Conservation (phyloP, 2,113 vertebrate species). For the Morone saxatilis region DNA sequence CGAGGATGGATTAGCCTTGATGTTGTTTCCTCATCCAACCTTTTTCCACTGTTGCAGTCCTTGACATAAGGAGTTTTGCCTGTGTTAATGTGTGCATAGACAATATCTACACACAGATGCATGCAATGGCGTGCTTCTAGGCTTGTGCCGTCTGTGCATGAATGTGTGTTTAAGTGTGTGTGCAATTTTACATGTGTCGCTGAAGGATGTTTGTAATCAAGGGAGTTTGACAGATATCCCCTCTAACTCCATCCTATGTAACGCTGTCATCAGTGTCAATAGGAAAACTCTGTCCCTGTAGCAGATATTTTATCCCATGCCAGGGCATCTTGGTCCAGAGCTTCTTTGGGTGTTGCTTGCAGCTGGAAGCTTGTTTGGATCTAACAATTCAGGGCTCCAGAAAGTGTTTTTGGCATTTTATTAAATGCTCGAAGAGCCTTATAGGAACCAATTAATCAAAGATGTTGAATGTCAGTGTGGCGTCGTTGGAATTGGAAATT, state of each 20-base stretch:
- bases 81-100: constrained; percentile 5
- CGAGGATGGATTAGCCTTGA: constrained; percentile 65
- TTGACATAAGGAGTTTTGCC: constrained; percentile 36
- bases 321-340: constrained; percentile 46
- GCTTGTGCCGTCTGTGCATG: constrained; percentile 17
- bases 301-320: constrained; percentile 37
- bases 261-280: constrained; percentile 43
- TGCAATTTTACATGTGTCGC: constrained; percentile 30
- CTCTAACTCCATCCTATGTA: constrained; percentile 43
- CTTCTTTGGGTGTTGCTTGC: neutral
- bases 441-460: constrained; percentile 69
- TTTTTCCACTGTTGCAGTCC: constrained; percentile 59
- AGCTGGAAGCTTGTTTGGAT: constrained; percentile 43
- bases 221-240: constrained; percentile 47
- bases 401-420: constrained; percentile 24
- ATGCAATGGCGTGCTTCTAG: constrained; percentile 5
- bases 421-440: constrained; percentile 44
- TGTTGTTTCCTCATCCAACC: constrained; percentile 64
- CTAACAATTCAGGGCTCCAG: constrained; percentile 18
- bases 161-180: constrained; percentile 27
- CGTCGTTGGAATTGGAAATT: constrained; percentile 59
- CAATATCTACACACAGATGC: neutral
- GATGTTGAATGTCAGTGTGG: constrained; percentile 46
- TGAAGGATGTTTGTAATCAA: constrained; percentile 68
- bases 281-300: constrained; percentile 52